These are phyloP conservation scores for Neodontobutis hainanensis DNA, from an alignment of 2,113 vertebrate species.

Conservation along the genomic window DNA sequence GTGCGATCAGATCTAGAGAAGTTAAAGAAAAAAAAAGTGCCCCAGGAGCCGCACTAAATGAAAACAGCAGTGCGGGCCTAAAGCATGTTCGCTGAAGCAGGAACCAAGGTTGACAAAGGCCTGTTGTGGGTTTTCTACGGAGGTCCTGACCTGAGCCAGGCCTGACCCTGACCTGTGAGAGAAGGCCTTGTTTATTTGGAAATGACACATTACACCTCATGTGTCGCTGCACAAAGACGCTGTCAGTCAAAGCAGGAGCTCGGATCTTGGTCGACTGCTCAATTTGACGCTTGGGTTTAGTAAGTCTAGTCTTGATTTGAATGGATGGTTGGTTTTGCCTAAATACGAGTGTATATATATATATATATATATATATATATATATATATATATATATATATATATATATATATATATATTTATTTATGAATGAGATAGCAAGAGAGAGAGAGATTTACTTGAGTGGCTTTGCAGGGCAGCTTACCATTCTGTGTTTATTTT, in stretches of 20 bases:
- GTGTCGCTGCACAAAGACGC: slow-evolving; percentile 56
- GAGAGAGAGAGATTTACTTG: too few species aligned
- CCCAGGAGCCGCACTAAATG: slow-evolving; percentile 69
- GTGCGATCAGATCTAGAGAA: slow-evolving; percentile 84
- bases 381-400: background rate
- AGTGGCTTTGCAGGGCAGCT: too few species aligned
- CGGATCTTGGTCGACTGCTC: background rate
- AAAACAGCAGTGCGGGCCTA: slow-evolving; percentile 68
- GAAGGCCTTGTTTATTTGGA: slow-evolving; percentile 67
- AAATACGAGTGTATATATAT: too few species aligned
- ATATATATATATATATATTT: too few species aligned
- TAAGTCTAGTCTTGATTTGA: background rate
- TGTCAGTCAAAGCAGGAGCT: slow-evolving; percentile 35
- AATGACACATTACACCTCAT: slow-evolving; percentile 63
- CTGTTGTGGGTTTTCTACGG: slow-evolving; percentile 69
- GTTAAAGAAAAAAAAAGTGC: slow-evolving; percentile 67
- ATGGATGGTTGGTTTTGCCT: too few species aligned
- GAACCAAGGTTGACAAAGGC: slow-evolving; percentile 56
- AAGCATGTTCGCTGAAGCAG: slow-evolving; percentile 65
- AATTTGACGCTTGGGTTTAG: background rate
- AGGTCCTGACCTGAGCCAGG: slow-evolving; percentile 53
- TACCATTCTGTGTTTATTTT: too few species aligned
- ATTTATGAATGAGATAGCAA: too few species aligned
- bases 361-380: too few species aligned
- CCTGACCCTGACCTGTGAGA: slow-evolving; percentile 64